phyloP scores from a whole-genome alignment of 2,888 invertebrate species.

The Eurois occulta region DNA sequence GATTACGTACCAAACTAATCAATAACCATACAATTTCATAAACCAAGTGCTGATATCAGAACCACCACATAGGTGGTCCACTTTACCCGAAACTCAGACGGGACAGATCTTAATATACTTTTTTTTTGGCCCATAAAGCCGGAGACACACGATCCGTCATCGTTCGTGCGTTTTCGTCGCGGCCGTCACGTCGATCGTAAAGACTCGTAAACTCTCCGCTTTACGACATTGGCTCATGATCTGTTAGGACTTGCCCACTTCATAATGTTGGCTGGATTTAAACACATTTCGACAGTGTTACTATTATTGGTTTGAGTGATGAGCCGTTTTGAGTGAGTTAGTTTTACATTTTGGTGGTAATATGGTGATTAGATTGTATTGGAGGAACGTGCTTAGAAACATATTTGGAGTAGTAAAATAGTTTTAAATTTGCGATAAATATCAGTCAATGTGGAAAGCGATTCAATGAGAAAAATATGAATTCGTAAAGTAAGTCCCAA shows the following conservation, averaged over 20 bases:
- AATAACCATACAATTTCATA: conserved; percentile 3
- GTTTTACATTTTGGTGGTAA: conserved; percentile 43
- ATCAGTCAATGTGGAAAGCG: background rate
- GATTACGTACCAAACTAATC: background rate
- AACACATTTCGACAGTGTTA: conserved; percentile 67
- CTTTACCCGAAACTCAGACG: conserved; percentile 60
- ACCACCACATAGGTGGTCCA: conserved; percentile 68
- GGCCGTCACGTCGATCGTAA: conserved; percentile 76
- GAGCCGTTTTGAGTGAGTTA: conserved; percentile 53
- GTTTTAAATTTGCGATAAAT: conserved; percentile 9
- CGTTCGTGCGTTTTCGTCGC: conserved; percentile 71
- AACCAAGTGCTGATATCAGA: conserved; percentile 16
- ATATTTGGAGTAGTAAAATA: conserved; percentile 12
- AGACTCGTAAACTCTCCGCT: conserved; percentile 74
- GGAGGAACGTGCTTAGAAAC: conserved; percentile 31
- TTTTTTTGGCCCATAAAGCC: conserved; percentile 69
- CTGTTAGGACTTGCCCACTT: conserved; percentile 67
- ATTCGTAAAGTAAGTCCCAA: background rate
- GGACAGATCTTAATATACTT: conserved; percentile 56
- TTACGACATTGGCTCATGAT: conserved; percentile 77
- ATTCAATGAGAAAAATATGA: conserved; percentile 2
- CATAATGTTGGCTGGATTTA: conserved; percentile 67
- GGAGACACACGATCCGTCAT: conserved; percentile 74
- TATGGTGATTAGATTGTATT: conserved; percentile 33
- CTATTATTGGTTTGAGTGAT: conserved; percentile 67